Conservation (phyloP, 2,888 invertebrate genomes). For the Vannuccia rotundouncinata region DNA sequence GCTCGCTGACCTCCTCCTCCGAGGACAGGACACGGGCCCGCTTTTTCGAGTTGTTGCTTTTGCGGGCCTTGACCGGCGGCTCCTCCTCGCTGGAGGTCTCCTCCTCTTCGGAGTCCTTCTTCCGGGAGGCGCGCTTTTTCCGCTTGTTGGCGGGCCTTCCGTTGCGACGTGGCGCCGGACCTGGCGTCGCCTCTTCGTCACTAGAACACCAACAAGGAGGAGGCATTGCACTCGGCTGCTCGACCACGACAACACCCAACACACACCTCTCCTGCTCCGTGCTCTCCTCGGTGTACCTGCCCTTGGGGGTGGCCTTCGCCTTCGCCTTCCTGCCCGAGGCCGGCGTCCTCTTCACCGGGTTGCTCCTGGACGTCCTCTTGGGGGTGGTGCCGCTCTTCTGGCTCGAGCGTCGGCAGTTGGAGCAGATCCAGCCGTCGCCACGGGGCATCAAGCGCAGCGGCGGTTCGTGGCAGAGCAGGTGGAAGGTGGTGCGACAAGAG, state of each 20-base stretch:
- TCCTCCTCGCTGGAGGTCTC: constrained; percentile 2
- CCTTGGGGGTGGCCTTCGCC: background rate
- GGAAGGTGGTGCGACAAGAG: constrained; percentile 52
- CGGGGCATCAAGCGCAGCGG: constrained; percentile 51
- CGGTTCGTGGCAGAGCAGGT: constrained; percentile 55
- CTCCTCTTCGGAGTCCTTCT: background rate
- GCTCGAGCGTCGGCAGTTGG: constrained; percentile 16
- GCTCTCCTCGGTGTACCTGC: background rate
- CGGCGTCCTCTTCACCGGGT: background rate
- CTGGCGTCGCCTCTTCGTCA: background rate
- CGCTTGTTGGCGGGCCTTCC: background rate
- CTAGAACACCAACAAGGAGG: background rate
- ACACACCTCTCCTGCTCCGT: background rate
- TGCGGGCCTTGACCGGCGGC: background rate
- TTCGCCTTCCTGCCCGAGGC: background rate
- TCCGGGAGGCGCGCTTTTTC: background rate
- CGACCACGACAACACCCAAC: background rate
- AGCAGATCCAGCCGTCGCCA: constrained; percentile 42
- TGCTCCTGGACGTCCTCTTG: constrained; percentile 35
- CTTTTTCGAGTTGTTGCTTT: background rate
- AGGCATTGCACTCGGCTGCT: background rate
- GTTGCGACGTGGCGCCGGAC: background rate
- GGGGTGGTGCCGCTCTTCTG: constrained; percentile 37
- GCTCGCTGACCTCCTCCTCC: background rate
- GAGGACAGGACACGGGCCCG: background rate